Percentiles rank a stretch among this genome's conserved stretches.
Evolutionary conservation across 2,888 invertebrate genomes (phyloP).

Genomic region (Sipha maydis): DNA sequence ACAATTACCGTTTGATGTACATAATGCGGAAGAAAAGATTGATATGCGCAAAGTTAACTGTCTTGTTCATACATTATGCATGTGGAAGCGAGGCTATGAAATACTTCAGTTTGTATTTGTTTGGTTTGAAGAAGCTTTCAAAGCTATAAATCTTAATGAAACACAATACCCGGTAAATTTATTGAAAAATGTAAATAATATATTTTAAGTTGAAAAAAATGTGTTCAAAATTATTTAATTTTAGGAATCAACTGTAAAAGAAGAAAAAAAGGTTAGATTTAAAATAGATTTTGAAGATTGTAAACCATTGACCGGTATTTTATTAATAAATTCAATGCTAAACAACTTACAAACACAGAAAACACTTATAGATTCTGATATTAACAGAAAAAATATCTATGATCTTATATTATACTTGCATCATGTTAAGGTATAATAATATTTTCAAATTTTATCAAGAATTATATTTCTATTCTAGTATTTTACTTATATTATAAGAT

Average conservation of each 20-base stretch:
- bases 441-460: too few species aligned
- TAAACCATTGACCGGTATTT: slow-evolving; percentile 41
- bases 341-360: slow-evolving; percentile 19
- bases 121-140: slow-evolving; percentile 65
- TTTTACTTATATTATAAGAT: too few species aligned
- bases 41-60: slow-evolving; percentile 54
- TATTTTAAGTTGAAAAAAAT: slow-evolving; percentile 9
- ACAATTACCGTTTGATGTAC: slow-evolving; percentile 54
- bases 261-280: slow-evolving; percentile 44
- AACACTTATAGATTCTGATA: slow-evolving; percentile 24
- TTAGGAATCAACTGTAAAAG: slow-evolving; percentile 17
- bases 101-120: slow-evolving; percentile 65
- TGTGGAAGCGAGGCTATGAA: slow-evolving; percentile 65
- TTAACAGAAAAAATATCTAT: slow-evolving; percentile 46
- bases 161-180: slow-evolving; percentile 63
- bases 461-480: too few species aligned
- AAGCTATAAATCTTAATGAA: slow-evolving; percentile 64
- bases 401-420: slow-evolving; percentile 40
- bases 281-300: slow-evolving; percentile 42
- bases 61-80: slow-evolving; percentile 64
- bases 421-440: slow-evolving; percentile 28
- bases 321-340: slow-evolving; percentile 44
- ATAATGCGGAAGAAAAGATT: slow-evolving; percentile 55
- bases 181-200: too few species aligned
- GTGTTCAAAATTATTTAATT: slow-evolving; percentile 10